Evolutionary conservation across 2,797 vertebrate genomes (phyloP).

Genomic region (Huso huso): DNA sequence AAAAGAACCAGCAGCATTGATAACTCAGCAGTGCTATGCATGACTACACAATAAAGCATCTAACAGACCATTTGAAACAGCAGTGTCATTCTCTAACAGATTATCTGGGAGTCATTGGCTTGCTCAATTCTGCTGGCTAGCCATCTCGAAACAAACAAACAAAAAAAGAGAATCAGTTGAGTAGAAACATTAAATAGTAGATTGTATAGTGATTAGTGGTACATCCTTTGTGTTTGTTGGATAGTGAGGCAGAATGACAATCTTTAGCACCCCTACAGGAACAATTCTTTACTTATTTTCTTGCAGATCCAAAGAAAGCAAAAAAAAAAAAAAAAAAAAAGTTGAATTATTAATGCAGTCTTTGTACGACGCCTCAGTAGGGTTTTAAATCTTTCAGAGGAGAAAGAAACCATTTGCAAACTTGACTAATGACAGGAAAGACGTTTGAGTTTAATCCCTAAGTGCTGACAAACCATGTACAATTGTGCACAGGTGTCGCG

Average conservation of each 20-base stretch:
- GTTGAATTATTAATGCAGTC: constrained; percentile 12
- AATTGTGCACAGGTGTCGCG: constrained; percentile 13
- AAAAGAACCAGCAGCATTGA: constrained; percentile 16
- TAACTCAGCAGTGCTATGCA: neutral
- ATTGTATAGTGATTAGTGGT: constrained; percentile 12
- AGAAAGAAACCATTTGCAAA: constrained; percentile 11
- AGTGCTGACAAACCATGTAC: constrained; percentile 15
- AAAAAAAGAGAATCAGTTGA: neutral
- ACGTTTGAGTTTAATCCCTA: constrained; percentile 9
- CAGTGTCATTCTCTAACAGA: neutral
- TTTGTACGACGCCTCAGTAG: constrained; percentile 13
- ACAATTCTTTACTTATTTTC: neutral
- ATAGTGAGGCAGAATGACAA: neutral
- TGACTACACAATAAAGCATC: too few relatives aligned
- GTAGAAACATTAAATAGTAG: constrained; percentile 17
- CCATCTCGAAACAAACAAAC: constrained; percentile 8
- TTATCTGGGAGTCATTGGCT: constrained; percentile 16
- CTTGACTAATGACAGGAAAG: constrained; percentile 19
- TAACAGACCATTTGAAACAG: neutral
- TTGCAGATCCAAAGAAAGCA: neutral
- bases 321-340: neutral
- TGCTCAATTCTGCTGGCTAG: constrained; percentile 3
- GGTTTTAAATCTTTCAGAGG: constrained; percentile 19
- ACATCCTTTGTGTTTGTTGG: constrained; percentile 7
- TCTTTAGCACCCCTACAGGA: neutral